Base-by-base conservation (phyloP, 2,888 invertebrate genomes). In the Amphimallon solstitiale region DNA sequence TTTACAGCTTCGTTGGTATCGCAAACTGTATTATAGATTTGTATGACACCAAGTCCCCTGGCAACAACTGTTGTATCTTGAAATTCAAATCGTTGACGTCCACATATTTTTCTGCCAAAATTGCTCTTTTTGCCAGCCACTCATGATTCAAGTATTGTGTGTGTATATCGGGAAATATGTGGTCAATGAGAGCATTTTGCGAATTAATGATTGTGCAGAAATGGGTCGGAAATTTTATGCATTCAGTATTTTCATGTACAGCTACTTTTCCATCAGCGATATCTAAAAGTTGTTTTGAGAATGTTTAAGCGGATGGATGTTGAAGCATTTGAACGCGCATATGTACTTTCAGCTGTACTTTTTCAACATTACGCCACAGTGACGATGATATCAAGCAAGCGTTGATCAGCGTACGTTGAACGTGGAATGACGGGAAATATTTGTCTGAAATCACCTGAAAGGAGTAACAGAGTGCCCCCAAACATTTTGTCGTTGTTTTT, bases 91-190 rank as follows among this genome's bases (percentile, higher is more conserved):
- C n/a, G n/a, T n/a, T n/a, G n/a, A n/a, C 15, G 12, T 14, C 75
- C 19, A 72, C 69, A 69, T 78, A 78, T 72, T 76, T 77, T 63
- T 78, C 73, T 29, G 76, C 75, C 52, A 79, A 76, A 73, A 81
- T 80, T 2, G 75, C 75, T 67, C 73, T 66, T 68, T 73, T 68
- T 45, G 70, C 60, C 46, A 76, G 15, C 74, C 72, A 78, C 65
- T 52, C 66, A 68, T 71, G 69, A 68, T 77, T 71, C 68, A 70
- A 72, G 68, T 72, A 73, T 66, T 76, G 76, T 54, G 62, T 60
- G 67, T 64, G 23, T 23, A 23, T 5, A 23, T 23, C 23, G 5
- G 35, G 76, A 66, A 78, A 80, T 35, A 77, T 72, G 48, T 70
- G 71, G 17, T 75, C 68, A 63, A 77, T 74, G 46, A 76, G 45